phyloP scores from a whole-genome alignment of 1,140 invertebrate species.

The Euschistus heros region DNA sequence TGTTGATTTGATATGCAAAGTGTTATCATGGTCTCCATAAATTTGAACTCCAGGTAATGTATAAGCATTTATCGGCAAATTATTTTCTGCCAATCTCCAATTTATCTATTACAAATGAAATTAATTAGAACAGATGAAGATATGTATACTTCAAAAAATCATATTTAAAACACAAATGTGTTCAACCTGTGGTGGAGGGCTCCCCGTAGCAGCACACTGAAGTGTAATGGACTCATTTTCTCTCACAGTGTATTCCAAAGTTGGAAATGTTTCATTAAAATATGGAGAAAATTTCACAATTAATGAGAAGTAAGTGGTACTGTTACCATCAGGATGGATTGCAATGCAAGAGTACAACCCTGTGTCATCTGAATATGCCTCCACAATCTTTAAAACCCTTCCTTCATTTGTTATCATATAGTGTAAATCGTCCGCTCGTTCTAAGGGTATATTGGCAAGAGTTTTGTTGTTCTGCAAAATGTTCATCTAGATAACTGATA shows the following conservation, averaged over 20 bases:
- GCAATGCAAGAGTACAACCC: slow-evolving; percentile 16
- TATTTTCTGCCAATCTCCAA: slow-evolving; percentile 13
- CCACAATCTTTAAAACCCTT: slow-evolving; percentile 4
- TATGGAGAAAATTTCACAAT: slow-evolving; percentile 11
- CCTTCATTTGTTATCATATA: background rate
- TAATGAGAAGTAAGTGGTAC: slow-evolving; percentile 1
- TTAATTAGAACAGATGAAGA: background rate
- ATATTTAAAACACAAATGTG: background rate
- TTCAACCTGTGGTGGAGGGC: slow-evolving; percentile 16
- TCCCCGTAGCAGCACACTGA: slow-evolving; percentile 6
- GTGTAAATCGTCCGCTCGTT: slow-evolving; percentile 18
- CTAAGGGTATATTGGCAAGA: background rate
- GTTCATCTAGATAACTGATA: too few species aligned
- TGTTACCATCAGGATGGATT: background rate
- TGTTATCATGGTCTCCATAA: slow-evolving; percentile 3
- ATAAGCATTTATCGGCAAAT: slow-evolving; percentile 5
- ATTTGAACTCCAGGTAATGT: slow-evolving; percentile 11
- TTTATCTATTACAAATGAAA: slow-evolving; percentile 10
- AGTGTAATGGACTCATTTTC: slow-evolving; percentile 10
- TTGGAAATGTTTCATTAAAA: slow-evolving; percentile 4
- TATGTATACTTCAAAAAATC: background rate
- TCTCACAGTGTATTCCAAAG: slow-evolving; percentile 12
- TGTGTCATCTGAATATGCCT: slow-evolving; percentile 10
- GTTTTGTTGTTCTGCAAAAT: slow-evolving; percentile 1
- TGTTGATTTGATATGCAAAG: background rate